Conservation (phyloP, 2,888 invertebrate genomes). For the Oxyteleia sp. region DNA sequence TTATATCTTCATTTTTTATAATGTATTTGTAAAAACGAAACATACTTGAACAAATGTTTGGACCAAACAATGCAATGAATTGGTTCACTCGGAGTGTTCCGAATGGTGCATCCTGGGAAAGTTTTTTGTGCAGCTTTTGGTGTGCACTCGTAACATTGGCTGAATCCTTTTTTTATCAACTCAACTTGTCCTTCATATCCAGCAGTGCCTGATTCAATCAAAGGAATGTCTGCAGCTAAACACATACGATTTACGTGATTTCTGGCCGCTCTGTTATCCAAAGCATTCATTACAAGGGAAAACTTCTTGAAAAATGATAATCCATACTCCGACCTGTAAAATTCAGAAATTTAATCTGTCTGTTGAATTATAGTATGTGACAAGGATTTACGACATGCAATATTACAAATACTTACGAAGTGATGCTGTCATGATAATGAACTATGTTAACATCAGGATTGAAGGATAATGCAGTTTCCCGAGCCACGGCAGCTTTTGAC, state of each 20-base stretch:
- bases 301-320: slow-evolving; percentile 97
- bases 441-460: slow-evolving; percentile 96
- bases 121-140: slow-evolving; percentile 97
- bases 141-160: slow-evolving; percentile 99
- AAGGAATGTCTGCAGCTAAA: slow-evolving; percentile 96
- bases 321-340: slow-evolving; percentile 94
- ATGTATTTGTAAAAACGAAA: slow-evolving; percentile 64
- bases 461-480: slow-evolving; percentile 95
- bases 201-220: slow-evolving; percentile 99
- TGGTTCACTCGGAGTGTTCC: slow-evolving; percentile 99
- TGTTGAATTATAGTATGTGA: too few relatives aligned
- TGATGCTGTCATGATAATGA: slow-evolving; percentile 97
- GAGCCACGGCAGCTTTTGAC: too few relatives aligned
- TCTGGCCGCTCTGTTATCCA: slow-evolving; percentile 98
- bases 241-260: slow-evolving; percentile 99
- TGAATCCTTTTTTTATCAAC: slow-evolving; percentile 94
- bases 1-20: too few relatives aligned
- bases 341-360: not conserved
- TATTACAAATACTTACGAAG: slow-evolving; percentile 90
- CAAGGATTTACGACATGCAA: not conserved
- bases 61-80: slow-evolving; percentile 99
- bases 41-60: slow-evolving; percentile 98
- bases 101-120: slow-evolving; percentile 99
- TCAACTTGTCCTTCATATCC: slow-evolving; percentile 99
- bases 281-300: slow-evolving; percentile 96